Base-by-base conservation (phyloP, 2,113 vertebrate species). In the Platycercus adscitus region DNA sequence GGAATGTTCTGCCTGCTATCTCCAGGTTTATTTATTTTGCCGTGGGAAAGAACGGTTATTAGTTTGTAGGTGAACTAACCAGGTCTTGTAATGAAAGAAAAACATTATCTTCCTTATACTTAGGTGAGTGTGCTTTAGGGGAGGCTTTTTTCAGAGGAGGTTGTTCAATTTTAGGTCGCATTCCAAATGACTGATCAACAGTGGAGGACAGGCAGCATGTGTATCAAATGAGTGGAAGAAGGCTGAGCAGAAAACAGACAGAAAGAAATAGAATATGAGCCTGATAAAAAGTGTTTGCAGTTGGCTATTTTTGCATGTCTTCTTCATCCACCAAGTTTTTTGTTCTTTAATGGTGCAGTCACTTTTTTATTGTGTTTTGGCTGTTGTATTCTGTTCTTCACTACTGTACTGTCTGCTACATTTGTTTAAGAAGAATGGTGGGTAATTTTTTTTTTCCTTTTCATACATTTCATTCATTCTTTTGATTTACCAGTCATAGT, bases 1-100 rank as follows among this genome's bases (percentile, higher is more conserved):
- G 83, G 94, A 96, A 77, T 86, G 93, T 95, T 94, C 86, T 89
- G 83, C 65, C 68, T 85, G 69, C 80, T 86, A 70, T 95, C 87
- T 96, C 77, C 88, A 84, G 88, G 56, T 91, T 89, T 94, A 72
- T 95, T 95, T 96, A 86, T 97, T 96, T 96, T 92, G 82, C 94
- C 84, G 89, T 23, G 35, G 72, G 91, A 94, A 93, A 86, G 88
- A 78, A 83, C 17, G 64, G 88, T 92, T 93, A 91, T 94, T 90
- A 93, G 87, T 89, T 96, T 91, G 87, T 66, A 72, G 64, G 77
- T 85, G 91, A 93, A 87, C 89, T 87, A 49, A 52, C 80, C 81
- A 89, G 91, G 50, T 86, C 77, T 81, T 44, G 25, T 89, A 91
- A 95, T 95, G 90, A 95, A 96, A 89, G 89, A 93, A 93, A 83